These are phyloP conservation scores for Saxidomus purpurata DNA, from an alignment of 1,140 invertebrate genomes.

Conservation along the genomic window DNA sequence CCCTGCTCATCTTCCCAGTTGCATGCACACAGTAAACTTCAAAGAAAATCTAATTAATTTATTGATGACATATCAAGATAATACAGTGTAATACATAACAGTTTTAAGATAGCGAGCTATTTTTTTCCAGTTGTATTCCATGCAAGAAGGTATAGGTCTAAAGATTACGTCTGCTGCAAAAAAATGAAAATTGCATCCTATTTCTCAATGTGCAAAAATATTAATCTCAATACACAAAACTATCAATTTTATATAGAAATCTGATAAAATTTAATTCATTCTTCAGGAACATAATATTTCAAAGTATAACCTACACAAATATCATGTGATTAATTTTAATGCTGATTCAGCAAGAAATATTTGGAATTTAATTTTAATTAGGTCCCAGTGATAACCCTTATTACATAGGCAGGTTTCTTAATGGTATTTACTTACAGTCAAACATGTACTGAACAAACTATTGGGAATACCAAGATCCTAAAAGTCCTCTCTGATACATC, in stretches of 20 bases:
- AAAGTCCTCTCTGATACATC: too few species aligned
- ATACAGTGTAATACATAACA: background rate
- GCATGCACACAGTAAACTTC: background rate
- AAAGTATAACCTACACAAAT: too few species aligned
- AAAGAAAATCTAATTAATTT: slow-evolving; percentile 17
- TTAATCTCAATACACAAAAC: background rate
- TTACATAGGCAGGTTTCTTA: too few species aligned
- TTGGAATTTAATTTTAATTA: too few species aligned
- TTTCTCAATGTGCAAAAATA: background rate
- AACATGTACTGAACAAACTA: too few species aligned
- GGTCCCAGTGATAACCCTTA: too few species aligned
- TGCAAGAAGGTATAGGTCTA: background rate
- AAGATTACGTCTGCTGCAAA: background rate
- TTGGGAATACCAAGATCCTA: too few species aligned
- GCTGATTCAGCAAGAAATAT: too few species aligned
- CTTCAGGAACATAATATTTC: background rate
- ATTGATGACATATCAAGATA: slow-evolving; percentile 21
- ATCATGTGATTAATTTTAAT: too few species aligned
- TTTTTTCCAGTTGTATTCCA: background rate
- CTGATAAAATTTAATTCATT: background rate
- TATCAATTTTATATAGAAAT: background rate
- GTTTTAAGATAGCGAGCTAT: background rate
- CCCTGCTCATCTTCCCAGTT: background rate
- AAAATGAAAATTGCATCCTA: background rate
- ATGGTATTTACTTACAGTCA: too few species aligned